These are phyloP conservation scores for Onychostruthus taczanowskii DNA, from an alignment of 2,113 vertebrate species.

Conservation along the genomic window DNA sequence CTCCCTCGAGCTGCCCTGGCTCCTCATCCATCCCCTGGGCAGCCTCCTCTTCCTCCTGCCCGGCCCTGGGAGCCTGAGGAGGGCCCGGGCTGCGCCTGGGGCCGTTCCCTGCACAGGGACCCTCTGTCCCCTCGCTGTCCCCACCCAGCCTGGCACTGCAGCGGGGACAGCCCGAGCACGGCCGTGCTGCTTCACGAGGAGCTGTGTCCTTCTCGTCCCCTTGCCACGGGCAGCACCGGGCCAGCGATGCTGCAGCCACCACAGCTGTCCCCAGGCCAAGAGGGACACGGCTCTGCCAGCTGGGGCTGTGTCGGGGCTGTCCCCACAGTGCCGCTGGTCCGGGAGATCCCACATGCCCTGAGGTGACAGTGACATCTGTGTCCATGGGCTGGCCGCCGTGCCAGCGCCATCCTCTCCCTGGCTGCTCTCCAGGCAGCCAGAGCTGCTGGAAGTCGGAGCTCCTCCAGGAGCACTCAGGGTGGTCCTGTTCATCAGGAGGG, in stretches of 20 bases:
- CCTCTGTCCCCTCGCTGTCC: not conserved
- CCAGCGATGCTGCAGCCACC: not conserved
- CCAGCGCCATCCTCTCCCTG: not conserved
- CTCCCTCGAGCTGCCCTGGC: not conserved
- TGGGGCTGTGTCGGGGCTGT: not conserved
- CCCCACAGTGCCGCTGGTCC: not conserved
- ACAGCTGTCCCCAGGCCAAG: not conserved
- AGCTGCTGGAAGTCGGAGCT: not conserved
- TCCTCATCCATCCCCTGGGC: not conserved
- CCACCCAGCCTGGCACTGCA: not conserved
- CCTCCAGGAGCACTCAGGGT: not conserved
- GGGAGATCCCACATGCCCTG: not conserved
- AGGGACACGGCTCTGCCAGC: not conserved
- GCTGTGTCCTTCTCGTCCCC: not conserved
- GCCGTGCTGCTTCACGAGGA: rapidly evolving
- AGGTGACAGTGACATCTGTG: not conserved
- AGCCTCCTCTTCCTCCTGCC: not conserved
- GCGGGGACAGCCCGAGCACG: not conserved
- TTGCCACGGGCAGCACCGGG: not conserved
- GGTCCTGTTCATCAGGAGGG: not conserved
- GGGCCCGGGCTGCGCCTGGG: not conserved
- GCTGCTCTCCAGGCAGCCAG: not conserved
- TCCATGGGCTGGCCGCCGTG: not conserved
- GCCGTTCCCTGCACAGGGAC: not conserved
- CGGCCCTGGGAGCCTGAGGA: not conserved